Base-by-base conservation (phyloP, 2,113 vertebrate genomes). In the Progne subis region DNA sequence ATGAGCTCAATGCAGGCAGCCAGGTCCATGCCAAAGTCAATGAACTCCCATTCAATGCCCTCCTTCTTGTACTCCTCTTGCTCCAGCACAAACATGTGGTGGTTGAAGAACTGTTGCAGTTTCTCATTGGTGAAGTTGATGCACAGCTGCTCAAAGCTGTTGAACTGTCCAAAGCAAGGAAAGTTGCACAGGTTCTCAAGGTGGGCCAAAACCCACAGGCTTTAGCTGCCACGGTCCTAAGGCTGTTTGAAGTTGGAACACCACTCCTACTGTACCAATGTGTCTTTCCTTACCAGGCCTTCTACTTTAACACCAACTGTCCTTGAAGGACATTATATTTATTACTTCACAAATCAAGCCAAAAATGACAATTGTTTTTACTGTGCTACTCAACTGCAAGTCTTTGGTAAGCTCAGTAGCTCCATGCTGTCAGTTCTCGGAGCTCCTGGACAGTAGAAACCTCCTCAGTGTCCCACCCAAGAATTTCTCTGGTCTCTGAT, bases 71-170 rank as follows among this genome's bases (percentile, higher is more conserved):
- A 98, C 92, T 98, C 98, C 61, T 99, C 98, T 93, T 99, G 98
- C 83, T 99, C 98, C 97, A 99, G 97, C 81, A 99, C 98, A 8
- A 97, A 97, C 97, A 98, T 98, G 97, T 98, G 98, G 76, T 99
- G 98, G 92, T 98, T 99, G 98, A 99, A 99, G 82, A 99, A 99
- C 98, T 99, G 98, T 96, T 99, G 98, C 98, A 99, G 98, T 97
- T 99, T 99, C 95, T 99, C 98, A 76, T 99, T 99, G 87, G 98
- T 99, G 96, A 99, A 99, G 92, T 99, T 99, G 95, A 99, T 99
- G 92, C 98, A 99, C 21, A 99, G 97, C 96, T 99, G 99, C 85
- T 99, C 99, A 95, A 99, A 93, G 93, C 98, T 99, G 97, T 99
- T 99, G 32, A 88, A 99, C 99, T 99, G 94, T 28, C 49, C 82